Base-by-base conservation (phyloP, 2,797 vertebrate species). In the Betta splendens region DNA sequence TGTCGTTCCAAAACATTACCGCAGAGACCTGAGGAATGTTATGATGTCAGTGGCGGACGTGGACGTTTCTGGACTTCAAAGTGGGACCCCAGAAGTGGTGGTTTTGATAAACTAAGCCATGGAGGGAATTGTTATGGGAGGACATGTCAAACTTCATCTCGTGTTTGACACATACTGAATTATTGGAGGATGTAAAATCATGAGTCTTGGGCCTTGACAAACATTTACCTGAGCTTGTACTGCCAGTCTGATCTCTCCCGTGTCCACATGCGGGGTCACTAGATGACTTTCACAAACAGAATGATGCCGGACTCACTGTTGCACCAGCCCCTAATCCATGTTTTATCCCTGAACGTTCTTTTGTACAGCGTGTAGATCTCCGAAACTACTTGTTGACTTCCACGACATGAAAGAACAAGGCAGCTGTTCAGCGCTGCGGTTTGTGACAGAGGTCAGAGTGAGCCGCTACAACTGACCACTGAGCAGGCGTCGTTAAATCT, bases 341-440 rank as follows among this genome's bases (percentile, higher is more conserved):
- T 61, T 61, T 58, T 32, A 38, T 65, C 32, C 23, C 20, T 3
- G 15, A 54, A 49, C 42, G n/a, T n/a, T 35, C 42, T 65, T 5
- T 23, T 3, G 9, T 18, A 16, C 12, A 45, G 31, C 47, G 20
- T 61, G 28, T 4, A 23, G 61, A 31, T 29, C 31, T 51, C 59
- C 56, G 77, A 77, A 72, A 49, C 69, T 77, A 84, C 80, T 85
- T 78, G 83, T 72, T 86, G 80, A 86, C 84, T 86, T 88, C 85
- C 84, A 81, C 89, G 89, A 91, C 82, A 81, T 89, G 89, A 91
- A 84, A 83, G 87, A 88, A 80, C 83, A 78, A 73, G 88, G 85
- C 90, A 92, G 89, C 89, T 91, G 86, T 82, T 82, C 69, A 43
- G 64, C 61, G 59, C 76, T 81, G 85, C 35, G 83, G 77, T 89